phyloP scores from a whole-genome alignment of 2,888 invertebrate genomes.

The Abrostola tripartita region DNA sequence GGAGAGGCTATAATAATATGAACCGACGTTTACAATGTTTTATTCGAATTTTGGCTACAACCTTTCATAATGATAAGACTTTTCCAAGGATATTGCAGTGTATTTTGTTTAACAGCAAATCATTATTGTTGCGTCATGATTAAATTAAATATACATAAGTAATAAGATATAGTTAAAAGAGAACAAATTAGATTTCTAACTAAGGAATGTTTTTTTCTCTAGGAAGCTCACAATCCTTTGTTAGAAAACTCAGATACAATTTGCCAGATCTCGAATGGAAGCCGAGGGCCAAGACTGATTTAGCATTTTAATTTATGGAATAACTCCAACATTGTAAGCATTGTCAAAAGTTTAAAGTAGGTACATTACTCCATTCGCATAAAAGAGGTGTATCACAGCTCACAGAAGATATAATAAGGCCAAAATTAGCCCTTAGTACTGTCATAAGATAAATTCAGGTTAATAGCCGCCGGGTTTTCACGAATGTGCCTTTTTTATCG shows the following conservation, averaged over 20 bases:
- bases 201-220: no score
- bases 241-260: not conserved
- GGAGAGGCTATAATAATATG: constrained; percentile 11
- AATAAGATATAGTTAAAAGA: no score
- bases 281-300: not conserved
- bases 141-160: no score
- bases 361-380: not conserved
- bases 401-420: not conserved
- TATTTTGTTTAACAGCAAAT: not conserved
- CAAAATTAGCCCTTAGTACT: constrained; percentile 14
- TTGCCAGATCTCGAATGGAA: not conserved
- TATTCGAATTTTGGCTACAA: constrained; percentile 4
- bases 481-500: constrained; percentile 30
- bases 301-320: not conserved
- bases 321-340: not conserved
- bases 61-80: no score
- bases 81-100: not conserved
- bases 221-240: not conserved
- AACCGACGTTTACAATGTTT: no score
- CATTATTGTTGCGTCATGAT: not conserved
- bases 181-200: no score
- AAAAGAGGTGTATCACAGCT: not conserved
- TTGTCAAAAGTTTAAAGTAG: not conserved
- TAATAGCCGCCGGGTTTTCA: constrained; percentile 33
- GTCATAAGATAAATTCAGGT: constrained; percentile 31